Conservation (phyloP, 2,888 invertebrate genomes). For the Drosophila mayaguana region DNA sequence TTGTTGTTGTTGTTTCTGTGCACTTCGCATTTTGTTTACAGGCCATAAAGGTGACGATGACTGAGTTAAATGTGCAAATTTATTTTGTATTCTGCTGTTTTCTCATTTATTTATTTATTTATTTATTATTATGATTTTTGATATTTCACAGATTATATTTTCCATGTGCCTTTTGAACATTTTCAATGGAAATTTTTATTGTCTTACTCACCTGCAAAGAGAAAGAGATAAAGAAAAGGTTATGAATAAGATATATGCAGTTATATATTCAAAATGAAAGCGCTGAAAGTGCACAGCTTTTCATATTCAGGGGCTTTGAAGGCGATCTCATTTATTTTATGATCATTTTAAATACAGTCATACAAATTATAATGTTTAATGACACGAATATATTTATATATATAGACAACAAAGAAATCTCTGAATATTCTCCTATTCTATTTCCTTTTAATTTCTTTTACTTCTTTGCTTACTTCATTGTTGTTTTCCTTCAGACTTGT, state of each 20-base stretch:
- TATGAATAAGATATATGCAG: constrained; percentile 38
- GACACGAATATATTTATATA: not conserved
- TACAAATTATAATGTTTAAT: no score
- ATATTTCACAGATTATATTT: constrained; percentile 35
- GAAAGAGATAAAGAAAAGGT: constrained; percentile 11
- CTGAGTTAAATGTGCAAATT: constrained; percentile 37
- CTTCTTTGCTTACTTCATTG: no score
- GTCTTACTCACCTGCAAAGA: constrained; percentile 68
- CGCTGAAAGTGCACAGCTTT: not conserved
- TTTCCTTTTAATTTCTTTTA: not conserved
- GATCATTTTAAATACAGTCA: not conserved
- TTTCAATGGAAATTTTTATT: constrained; percentile 28
- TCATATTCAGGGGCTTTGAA: not conserved
- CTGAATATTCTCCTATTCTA: not conserved
- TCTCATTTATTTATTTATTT: not conserved
- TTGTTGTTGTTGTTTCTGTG: constrained; percentile 19
- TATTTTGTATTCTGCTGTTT: constrained; percentile 2
- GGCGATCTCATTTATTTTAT: constrained; percentile 5
- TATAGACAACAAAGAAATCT: not conserved
- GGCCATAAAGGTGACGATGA: constrained; percentile 46
- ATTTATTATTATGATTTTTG: constrained; percentile 1
- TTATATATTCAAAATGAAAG: constrained; percentile 3
- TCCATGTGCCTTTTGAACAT: constrained; percentile 29
- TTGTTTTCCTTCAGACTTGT: not conserved
- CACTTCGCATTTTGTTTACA: constrained; percentile 67